Base-by-base conservation (phyloP, 2,888 invertebrate species). In the Acrobasis suavella region DNA sequence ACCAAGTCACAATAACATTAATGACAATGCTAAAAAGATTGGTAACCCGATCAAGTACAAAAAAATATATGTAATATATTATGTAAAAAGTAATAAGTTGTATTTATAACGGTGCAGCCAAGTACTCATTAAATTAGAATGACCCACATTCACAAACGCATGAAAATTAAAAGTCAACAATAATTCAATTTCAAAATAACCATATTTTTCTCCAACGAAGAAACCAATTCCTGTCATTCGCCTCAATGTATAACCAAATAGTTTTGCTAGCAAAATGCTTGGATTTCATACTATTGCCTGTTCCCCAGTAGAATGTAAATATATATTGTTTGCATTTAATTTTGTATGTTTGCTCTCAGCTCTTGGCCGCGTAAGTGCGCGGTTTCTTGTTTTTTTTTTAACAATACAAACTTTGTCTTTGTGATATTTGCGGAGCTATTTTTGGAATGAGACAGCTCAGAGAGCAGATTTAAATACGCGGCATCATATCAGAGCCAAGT, bases 311-410 rank as follows among this genome's bases (percentile, higher is more conserved):
- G 37, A 38, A 62, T 50, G 54, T 62, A 62, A 62, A 62, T 62
- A 61, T 61, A 67, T 67, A 65, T 67, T 69, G 64, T 67, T 65
- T 69, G 60, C 64, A 63, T 67, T 65, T 65, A 65, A 67, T 66
- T 69, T 64, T 58, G 58, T 49, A 58, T 60, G 65, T 64, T 64
- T 56, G 54, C 38, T 54, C 63, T 56, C 56, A 51, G 42, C 39
- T 60, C 17, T 60, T 42, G 60, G 39, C 50, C 17, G 50, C 8
- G 17, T 60, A 51, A 50, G 38, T 42, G 37, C 37, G 37, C 49
- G 50, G 22, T 37, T 59, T 15, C 22, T 37, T 49, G 16, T 50
- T 37, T 37, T 49, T 58, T 46, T 59, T 59, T 59, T 22, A 32
- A 59, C 22, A 2, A 50, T 59, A 59, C 49, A 37, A 15, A 10